Evolutionary conservation across 2,888 invertebrate genomes (phyloP), one percentile per base, ranked within the genome.

Genomic region (Drosophila kuntzei): DNA sequence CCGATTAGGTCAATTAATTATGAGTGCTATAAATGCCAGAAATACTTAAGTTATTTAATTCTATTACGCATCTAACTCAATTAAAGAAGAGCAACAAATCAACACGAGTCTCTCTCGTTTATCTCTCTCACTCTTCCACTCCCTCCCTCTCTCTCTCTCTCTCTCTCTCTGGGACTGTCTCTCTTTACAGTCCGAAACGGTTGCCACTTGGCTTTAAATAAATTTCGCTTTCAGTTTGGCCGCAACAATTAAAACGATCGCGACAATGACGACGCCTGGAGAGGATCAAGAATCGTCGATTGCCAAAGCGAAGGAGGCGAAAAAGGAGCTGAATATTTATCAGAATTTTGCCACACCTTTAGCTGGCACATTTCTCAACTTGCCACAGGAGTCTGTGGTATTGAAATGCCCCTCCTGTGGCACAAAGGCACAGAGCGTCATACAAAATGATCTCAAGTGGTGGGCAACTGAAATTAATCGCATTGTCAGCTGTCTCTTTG

Each of bases 331-430:
- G 5, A 78, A 86, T 22, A 91, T 91, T 37, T 89, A 90, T 63
- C 77, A 87, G 57, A 91, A 91, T 66, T 91, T 90, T 81, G 90
- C 90, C 47, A 91, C 91, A 20, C 91, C 91, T 0, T 63, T 91
- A 46, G 77, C 90, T 4, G 91, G 91, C 22, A 91, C 91, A 2
- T 91, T 88, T 54, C 85, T 91, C 2, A 91, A 91, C 44, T 50
- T 91, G 60, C 90, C 90, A 1, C 74, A 67, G 22, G 83, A 89
- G 14, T 79, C 90, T 2, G 89, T 89, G 46, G 46, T 81, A 58
- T 63, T 91, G n/a, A 87, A 87, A 65, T 91, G 91, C 58, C 91
- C 91, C 39, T 85, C 90, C 47, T 91, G 91, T 44, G 91, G 91
- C 44, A 68, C 85, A 43, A 79, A 76, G 51, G 90, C 84, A 25